Percentiles rank a stretch among this genome's conserved stretches.
Evolutionary conservation across 2,888 invertebrate genomes (phyloP).

Genomic region (Epistrophella euchroma): DNA sequence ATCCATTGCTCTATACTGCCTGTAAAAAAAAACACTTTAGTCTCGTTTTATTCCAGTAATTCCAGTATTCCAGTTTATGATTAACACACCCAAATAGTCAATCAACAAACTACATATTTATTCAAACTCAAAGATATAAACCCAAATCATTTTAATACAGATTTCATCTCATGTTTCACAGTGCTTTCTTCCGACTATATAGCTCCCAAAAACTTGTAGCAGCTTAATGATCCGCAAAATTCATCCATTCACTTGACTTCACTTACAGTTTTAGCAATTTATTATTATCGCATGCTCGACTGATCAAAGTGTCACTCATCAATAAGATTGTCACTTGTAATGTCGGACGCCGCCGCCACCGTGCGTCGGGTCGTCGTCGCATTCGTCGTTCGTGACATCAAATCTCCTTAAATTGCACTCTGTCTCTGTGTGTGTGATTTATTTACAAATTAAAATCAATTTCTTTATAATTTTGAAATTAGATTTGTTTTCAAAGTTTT

Average conservation of each 20-base stretch:
- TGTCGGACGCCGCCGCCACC: neutral
- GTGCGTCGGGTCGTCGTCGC: neutral
- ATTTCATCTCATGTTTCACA: neutral
- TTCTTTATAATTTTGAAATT: constrained; percentile 22
- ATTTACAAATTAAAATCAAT: constrained; percentile 28
- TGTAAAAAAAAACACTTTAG: too few relatives aligned
- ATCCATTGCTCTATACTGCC: too few relatives aligned
- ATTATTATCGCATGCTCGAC: constrained; percentile 1
- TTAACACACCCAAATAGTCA: too few relatives aligned
- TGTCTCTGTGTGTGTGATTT: constrained; percentile 5
- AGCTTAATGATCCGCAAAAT: constrained; percentile 1
- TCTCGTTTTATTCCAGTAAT: too few relatives aligned
- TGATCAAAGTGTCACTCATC: constrained; percentile 45
- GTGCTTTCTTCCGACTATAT: neutral
- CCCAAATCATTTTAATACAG: neutral
- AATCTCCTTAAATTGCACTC: neutral
- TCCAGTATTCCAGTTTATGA: too few relatives aligned
- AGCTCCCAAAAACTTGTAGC: neutral
- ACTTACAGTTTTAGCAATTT: constrained; percentile 2
- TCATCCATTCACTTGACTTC: constrained; percentile 2
- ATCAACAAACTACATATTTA: too few relatives aligned
- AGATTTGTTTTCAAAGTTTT: neutral
- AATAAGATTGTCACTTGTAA: constrained; percentile 35
- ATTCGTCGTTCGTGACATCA: constrained; percentile 5
- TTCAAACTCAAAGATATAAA: too few relatives aligned